Evolutionary conservation across 1,140 invertebrate species (phyloP), one percentile per base, ranked within the genome.

Genomic region (Pseudoatta argentina): DNA sequence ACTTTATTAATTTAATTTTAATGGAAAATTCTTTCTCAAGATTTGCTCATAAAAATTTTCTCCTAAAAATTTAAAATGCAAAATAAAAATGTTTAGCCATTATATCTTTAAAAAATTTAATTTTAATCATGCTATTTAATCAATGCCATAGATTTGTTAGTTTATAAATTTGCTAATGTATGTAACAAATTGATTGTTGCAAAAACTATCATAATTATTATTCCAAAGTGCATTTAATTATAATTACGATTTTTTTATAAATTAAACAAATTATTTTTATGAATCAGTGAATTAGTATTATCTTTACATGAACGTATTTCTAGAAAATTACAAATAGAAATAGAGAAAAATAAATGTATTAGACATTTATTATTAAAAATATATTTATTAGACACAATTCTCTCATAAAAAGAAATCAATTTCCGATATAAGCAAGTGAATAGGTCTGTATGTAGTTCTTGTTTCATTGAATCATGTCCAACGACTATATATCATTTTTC

Each of bases 401-500:
- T 34, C 2, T 76, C 1, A 18, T 34, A n/a, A n/a, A 1, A 48
- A 63, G 27, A 34, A 78, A 78, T 21, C 10, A 3, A 6, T 10
- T 27, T 48, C 2, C 16, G 16, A 64, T 64, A 3, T 6, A 2
- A 64, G 6, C 16, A n/a, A 64, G 5, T 73, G 16, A 30, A 64
- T 63, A 44, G 5, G 6, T 2, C 18, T 30, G 12, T 12, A 14
- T 87, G 77, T 59, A 77, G 75, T 18, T 34, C 30, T 73, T 44
- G 86, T 72, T 71, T 55, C 66, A 59, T 86, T 75, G 75, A 69
- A 79, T 34, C 72, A 44, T 44, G 39, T 48, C 21, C 51, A 69
- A 53, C 48, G 71, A 14, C 30, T 57, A 55, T 89, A 64, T 30
- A 83, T 89, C 85, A 89, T 89, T 73, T 86, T 75, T 39, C 66